Percentiles rank a stretch among this genome's conserved stretches.
Conservation (phyloP, 2,113 vertebrate genomes). For the Antechinus flavipes region DNA sequence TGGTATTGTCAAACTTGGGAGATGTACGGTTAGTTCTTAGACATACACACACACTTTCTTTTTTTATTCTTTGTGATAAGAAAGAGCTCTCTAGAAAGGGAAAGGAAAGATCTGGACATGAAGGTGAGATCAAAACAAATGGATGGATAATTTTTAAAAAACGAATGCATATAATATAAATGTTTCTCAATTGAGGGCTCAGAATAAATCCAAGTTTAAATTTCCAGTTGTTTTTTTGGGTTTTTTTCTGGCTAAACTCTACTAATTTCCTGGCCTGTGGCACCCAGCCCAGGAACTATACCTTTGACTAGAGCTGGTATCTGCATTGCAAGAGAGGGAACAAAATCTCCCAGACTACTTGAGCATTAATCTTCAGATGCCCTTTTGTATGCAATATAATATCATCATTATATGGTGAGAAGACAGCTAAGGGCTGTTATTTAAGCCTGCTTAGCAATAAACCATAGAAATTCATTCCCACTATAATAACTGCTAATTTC, state of each 20-base stretch:
- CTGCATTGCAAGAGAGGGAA: neutral
- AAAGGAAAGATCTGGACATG: neutral
- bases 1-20: neutral
- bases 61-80: neutral
- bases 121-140: neutral
- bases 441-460: neutral
- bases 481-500: neutral
- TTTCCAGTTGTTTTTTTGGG: neutral
- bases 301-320: too few species aligned
- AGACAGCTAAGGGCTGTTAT: neutral
- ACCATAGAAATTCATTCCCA: neutral
- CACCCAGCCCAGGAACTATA: neutral
- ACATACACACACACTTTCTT: neutral
- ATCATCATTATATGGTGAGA: neutral
- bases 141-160: neutral
- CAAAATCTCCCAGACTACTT: neutral
- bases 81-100: neutral
- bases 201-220: neutral
- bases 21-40: neutral
- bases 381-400: neutral
- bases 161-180: neutral
- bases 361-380: neutral
- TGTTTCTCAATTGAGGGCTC: neutral
- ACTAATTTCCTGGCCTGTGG: neutral
- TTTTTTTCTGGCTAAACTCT: neutral